phyloP scores from a whole-genome alignment of 2,113 vertebrate genomes.

The Trogon surrucura region DNA sequence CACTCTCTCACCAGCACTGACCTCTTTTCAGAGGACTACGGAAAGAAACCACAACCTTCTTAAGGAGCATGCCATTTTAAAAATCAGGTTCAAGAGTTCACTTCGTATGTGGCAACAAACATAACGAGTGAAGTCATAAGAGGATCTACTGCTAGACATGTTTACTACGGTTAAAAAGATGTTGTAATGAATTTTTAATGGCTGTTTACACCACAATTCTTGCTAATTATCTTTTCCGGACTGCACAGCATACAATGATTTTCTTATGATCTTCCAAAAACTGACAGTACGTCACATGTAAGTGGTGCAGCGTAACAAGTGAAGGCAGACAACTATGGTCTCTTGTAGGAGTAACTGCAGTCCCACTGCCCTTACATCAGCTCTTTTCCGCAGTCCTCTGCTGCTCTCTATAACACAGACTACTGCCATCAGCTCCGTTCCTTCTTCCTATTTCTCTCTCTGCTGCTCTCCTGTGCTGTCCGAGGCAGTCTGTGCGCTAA shows the following conservation, averaged over 20 bases:
- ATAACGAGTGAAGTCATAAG: slow-evolving; percentile 2
- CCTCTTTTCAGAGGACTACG: not conserved
- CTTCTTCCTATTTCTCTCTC: not conserved
- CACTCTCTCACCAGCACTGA: not conserved
- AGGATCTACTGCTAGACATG: slow-evolving; percentile 56
- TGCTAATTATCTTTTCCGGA: slow-evolving; percentile 62
- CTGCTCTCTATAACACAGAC: not conserved
- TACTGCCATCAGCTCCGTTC: not conserved
- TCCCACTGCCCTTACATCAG: not conserved
- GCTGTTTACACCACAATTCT: slow-evolving; percentile 64
- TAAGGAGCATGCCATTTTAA: not conserved
- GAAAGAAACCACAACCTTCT: not conserved
- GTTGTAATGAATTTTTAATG: slow-evolving; percentile 70
- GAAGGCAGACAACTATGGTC: not conserved
- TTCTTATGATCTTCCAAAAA: slow-evolving; percentile 52
- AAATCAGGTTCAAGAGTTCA: slow-evolving; percentile 60
- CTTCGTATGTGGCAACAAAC: slow-evolving; percentile 23
- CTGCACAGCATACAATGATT: slow-evolving; percentile 33
- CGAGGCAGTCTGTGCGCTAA: not conserved
- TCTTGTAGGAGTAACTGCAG: not conserved
- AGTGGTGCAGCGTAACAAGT: not conserved
- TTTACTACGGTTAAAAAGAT: slow-evolving; percentile 71
- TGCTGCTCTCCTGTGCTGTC: not conserved
- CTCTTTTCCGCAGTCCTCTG: not conserved
- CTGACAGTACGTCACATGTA: not conserved